Evolutionary conservation across 2,888 invertebrate genomes (phyloP), one percentile per base, ranked within the genome.

Genomic region (Drosophila hamatofila): DNA sequence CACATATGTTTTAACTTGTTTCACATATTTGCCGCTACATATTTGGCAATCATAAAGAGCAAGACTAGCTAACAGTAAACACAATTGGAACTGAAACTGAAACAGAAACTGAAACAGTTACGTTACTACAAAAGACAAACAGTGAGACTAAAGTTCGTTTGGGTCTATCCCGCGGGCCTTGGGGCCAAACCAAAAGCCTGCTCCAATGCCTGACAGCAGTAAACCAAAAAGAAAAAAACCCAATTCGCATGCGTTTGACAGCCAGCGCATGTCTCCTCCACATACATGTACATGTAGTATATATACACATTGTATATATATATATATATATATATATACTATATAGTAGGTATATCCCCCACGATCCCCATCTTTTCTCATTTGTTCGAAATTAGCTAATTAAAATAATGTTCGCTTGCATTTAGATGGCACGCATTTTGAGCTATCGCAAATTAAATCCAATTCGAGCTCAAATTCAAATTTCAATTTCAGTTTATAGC

Each of bases 391-490:
- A 70, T 79, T 49, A 67, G 83, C 75, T 72, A 78, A 79, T 85
- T 84, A 82, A 84, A 78, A 88, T 70, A 67, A 69, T 59, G 66
- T 49, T 46, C 54, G 61, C 23, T 62, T 70, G 78, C 74, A 64
- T 68, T 73, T n/a, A n/a, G 70, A 87, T 73, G 73, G 81, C 80
- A 81, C 78, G 76, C 76, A 76, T 64, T 75, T 55, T 14, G 39
- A 61, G 57, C 41, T 64, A 76, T 70, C 72, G 77, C 48, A 71
- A 80, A 77, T 76, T 49, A 58, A 76, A 76, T 75, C 80, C 70
- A 70, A 76, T 55, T 46, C 60, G 67, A 72, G 14, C 5, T 52
- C 35, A 18, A 52, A 52, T 37, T 37, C 21, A 6, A 54, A 54
- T 39, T 54, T n/a, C 16, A 37, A 52, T 74, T 72, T 66, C 39